phyloP scores from a whole-genome alignment of 2,888 invertebrate genomes.

The Gortyna flavago region DNA sequence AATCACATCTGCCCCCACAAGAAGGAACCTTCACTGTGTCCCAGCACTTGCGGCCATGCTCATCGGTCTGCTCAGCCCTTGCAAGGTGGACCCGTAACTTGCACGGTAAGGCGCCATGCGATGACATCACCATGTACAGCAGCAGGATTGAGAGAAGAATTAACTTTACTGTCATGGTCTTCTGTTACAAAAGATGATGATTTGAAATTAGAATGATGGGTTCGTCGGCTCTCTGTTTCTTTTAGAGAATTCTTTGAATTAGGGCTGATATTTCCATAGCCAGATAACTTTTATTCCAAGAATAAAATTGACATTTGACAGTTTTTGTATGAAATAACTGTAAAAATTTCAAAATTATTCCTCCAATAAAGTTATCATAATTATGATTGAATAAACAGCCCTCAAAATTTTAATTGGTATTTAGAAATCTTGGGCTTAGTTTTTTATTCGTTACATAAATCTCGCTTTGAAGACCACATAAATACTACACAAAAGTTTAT shows the following conservation, averaged over 20 bases:
- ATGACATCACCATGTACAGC: slow-evolving; percentile 50
- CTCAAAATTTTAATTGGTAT: slow-evolving; percentile 10
- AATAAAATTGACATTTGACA: no score
- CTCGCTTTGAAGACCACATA: neutral
- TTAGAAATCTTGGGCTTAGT: slow-evolving; percentile 1
- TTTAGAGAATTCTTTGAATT: neutral
- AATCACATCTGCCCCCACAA: slow-evolving; percentile 96
- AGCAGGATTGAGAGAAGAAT: slow-evolving; percentile 51
- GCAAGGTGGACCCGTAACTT: slow-evolving; percentile 92
- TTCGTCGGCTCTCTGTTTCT: neutral
- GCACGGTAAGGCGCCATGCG: slow-evolving; percentile 81
- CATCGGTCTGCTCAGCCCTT: slow-evolving; percentile 91
- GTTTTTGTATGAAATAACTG: no score
- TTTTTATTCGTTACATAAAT: neutral
- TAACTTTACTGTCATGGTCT: slow-evolving; percentile 42
- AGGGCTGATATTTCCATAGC: no score
- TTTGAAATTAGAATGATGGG: neutral
- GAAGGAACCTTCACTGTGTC: slow-evolving; percentile 93
- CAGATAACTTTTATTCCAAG: no score
- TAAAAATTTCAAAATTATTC: no score
- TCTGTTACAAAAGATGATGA: slow-evolving; percentile 8
- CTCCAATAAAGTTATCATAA: no score
- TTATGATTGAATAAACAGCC: no score
- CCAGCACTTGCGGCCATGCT: slow-evolving; percentile 92
- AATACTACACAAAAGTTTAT: neutral